A percentile compares a stretch with the other conserved stretches of the same genome.
These are phyloP conservation scores for Ptiloglossa arizonensis DNA, from an alignment of 1,140 invertebrate species.

Conservation along the genomic window DNA sequence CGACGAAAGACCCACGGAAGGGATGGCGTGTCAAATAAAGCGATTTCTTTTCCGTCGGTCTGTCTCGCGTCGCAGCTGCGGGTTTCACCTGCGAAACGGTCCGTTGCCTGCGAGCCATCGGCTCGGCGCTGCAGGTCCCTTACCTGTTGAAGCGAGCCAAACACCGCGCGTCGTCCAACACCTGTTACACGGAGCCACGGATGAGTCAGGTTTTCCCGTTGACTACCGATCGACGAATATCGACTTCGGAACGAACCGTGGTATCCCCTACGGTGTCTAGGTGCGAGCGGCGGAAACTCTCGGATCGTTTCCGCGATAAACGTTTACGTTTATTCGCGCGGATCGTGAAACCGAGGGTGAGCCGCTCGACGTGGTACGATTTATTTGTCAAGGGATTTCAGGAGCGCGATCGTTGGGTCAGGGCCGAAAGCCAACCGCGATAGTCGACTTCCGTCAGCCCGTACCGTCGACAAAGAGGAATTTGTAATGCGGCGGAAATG, in stretches of 20 bases:
- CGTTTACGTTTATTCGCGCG: too few relatives aligned
- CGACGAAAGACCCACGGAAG: not conserved
- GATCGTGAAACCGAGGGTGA: not conserved
- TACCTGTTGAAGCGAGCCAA: slow-evolving; percentile 63
- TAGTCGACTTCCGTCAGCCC: slow-evolving; percentile 65
- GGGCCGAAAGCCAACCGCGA: slow-evolving; percentile 57
- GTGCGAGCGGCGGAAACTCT: not conserved
- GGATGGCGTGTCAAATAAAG: slow-evolving; percentile 60
- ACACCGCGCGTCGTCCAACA: slow-evolving; percentile 62
- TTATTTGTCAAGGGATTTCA: slow-evolving; percentile 33
- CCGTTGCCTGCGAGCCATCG: slow-evolving; percentile 55
- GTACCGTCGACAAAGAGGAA: slow-evolving; percentile 65
- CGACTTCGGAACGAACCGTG: slow-evolving; percentile 28
- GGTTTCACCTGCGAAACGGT: slow-evolving; percentile 69
- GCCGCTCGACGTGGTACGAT: not conserved
- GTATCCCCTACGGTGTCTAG: not conserved
- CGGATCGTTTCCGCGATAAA: too few relatives aligned
- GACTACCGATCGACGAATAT: slow-evolving; percentile 35
- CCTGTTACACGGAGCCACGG: slow-evolving; percentile 59
- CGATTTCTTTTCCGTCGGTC: slow-evolving; percentile 55
- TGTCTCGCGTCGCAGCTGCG: slow-evolving; percentile 58
- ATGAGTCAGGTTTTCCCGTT: slow-evolving; percentile 47
- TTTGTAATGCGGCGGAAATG: slow-evolving; percentile 67
- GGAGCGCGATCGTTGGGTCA: slow-evolving; percentile 56
- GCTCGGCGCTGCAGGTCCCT: slow-evolving; percentile 47